These are phyloP conservation scores for Gandaritis pyraliata DNA, from an alignment of 2,888 invertebrate species.

Conservation along the genomic window DNA sequence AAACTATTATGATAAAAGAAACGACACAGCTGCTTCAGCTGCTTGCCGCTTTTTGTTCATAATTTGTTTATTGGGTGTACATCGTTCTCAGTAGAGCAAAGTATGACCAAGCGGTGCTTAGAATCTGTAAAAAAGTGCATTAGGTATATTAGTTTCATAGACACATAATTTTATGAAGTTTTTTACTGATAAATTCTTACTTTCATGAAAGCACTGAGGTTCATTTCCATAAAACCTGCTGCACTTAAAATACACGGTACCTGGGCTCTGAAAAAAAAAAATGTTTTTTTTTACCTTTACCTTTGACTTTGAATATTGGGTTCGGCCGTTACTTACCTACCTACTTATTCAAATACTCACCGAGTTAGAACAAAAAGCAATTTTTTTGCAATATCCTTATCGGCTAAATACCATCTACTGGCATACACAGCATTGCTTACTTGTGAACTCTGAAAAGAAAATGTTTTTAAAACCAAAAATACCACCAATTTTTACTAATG, in stretches of 20 bases:
- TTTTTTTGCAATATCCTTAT: slow-evolving; percentile 5
- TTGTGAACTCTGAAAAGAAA: slow-evolving; percentile 17
- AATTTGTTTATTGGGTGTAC: slow-evolving; percentile 10
- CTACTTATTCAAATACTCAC: slow-evolving; percentile 1
- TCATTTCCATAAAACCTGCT: slow-evolving; percentile 23
- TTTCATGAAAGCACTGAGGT: slow-evolving; percentile 31
- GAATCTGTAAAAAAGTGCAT: slow-evolving; percentile 22
- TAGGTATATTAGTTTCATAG: too few species aligned
- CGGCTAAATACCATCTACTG: slow-evolving; percentile 43
- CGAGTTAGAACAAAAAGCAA: slow-evolving; percentile 11
- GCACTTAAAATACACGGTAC: slow-evolving; percentile 22
- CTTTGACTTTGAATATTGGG: too few species aligned
- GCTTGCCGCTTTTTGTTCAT: too few species aligned
- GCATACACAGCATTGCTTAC: slow-evolving; percentile 46
- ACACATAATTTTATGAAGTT: background rate
- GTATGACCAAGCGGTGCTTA: slow-evolving; percentile 32
- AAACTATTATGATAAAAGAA: too few species aligned
- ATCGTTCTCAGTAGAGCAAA: slow-evolving; percentile 30
- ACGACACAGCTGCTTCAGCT: too few species aligned
- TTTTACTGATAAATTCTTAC: slow-evolving; percentile 4
- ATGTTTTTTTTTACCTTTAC: background rate
- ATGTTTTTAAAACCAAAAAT: too few species aligned
- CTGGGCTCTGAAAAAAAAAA: slow-evolving; percentile 18
- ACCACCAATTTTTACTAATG: too few species aligned
- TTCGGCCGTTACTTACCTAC: too few species aligned